Evolutionary conservation across 2,888 invertebrate species (phyloP).

Genomic region (Autographa pulchrina): DNA sequence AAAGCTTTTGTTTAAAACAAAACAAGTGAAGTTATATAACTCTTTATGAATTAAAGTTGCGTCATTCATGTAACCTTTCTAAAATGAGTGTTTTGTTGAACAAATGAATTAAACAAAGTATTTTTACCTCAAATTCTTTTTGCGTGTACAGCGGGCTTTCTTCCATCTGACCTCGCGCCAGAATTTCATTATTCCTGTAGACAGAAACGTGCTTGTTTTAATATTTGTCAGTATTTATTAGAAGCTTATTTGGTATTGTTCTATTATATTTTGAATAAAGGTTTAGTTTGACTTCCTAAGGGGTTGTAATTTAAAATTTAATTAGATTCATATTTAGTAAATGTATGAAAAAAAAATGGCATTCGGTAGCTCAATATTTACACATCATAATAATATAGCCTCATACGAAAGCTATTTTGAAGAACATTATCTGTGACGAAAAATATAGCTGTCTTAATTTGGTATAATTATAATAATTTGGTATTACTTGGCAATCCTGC

Average conservation of each 20-base stretch:
- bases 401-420: too few species aligned
- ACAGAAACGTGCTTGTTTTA: slow-evolving; percentile 57
- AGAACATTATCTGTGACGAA: too few species aligned
- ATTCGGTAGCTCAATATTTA: too few species aligned
- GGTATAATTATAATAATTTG: too few species aligned
- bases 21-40: background rate
- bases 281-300: background rate
- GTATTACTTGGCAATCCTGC: too few species aligned
- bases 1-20: slow-evolving; percentile 3
- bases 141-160: slow-evolving; percentile 89
- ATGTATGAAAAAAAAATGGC: too few species aligned
- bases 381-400: too few species aligned
- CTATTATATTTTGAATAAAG: background rate
- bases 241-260: background rate
- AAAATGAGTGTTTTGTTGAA: background rate
- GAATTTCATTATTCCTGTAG: slow-evolving; percentile 73
- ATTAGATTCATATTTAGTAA: background rate
- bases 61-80: background rate
- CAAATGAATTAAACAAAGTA: slow-evolving; percentile 17
- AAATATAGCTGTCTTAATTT: too few species aligned
- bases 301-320: background rate
- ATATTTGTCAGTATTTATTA: slow-evolving; percentile 6
- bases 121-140: slow-evolving; percentile 85
- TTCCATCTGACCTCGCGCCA: slow-evolving; percentile 81
- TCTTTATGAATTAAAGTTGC: background rate